Percentiles rank a stretch among this genome's conserved stretches.
Evolutionary conservation across 2,797 vertebrate genomes (phyloP).

Genomic region (Sciurus carolinensis): DNA sequence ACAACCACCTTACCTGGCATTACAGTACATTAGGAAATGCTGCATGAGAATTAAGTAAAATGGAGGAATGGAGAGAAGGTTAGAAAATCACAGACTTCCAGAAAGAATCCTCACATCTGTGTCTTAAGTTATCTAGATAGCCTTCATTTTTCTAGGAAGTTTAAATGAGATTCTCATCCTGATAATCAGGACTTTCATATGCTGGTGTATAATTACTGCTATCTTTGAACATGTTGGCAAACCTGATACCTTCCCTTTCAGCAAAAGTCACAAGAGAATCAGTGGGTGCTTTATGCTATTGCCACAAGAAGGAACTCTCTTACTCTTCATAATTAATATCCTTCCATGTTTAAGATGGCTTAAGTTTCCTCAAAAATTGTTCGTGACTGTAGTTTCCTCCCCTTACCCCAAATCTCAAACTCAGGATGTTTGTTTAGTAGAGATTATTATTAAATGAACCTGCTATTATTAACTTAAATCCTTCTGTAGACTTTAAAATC

Average conservation of each 20-base stretch:
- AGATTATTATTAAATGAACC: background rate
- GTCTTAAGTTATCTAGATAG: background rate
- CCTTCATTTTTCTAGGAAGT: background rate
- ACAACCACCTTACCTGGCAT: background rate
- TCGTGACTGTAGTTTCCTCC: background rate
- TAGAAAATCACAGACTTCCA: background rate
- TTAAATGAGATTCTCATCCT: background rate
- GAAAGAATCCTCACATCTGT: background rate
- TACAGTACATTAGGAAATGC: background rate
- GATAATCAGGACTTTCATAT: background rate
- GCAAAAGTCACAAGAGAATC: background rate
- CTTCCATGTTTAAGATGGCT: background rate
- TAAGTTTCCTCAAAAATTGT: background rate
- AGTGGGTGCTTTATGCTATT: background rate
- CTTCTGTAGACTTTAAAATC: background rate
- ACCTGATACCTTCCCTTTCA: background rate
- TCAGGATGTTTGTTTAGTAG: background rate
- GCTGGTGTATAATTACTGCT: background rate
- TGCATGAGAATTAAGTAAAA: background rate
- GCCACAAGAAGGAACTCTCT: background rate
- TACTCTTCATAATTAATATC: background rate
- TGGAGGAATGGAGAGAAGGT: background rate
- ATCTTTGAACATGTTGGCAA: background rate
- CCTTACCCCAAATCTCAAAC: background rate
- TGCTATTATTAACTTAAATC: background rate